Percentiles rank a stretch among this genome's conserved stretches.
These are phyloP conservation scores for Lepus oiostolus DNA, from an alignment of 2,797 vertebrate species.

Conservation along the genomic window DNA sequence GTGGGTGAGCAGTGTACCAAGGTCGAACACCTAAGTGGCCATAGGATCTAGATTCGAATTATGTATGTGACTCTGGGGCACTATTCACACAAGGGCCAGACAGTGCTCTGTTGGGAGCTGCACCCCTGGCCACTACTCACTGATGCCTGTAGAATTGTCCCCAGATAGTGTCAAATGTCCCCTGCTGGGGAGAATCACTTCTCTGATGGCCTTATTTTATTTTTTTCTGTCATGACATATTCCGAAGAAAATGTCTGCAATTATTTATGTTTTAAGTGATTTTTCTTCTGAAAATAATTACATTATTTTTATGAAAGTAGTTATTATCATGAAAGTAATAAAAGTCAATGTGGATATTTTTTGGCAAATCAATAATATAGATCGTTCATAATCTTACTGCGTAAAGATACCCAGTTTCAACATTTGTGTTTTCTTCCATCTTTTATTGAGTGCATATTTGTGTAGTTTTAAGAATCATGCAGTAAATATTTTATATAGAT, in stretches of 20 bases:
- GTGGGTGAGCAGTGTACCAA: background rate
- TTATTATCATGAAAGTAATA: background rate
- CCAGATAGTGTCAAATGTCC: background rate
- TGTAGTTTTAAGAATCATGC: background rate
- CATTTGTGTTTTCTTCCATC: background rate
- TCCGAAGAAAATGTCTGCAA: background rate
- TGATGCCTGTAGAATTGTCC: background rate
- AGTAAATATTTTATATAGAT: background rate
- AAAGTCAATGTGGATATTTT: constrained; percentile 3
- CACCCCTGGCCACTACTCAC: too few relatives aligned
- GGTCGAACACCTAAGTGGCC: background rate
- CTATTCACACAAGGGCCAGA: background rate
- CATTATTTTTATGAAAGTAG: too few relatives aligned
- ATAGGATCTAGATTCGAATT: background rate
- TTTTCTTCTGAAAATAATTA: background rate
- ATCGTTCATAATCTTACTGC: background rate
- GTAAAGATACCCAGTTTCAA: background rate
- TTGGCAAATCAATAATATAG: constrained; percentile 16
- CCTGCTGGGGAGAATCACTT: background rate
- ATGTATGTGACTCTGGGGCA: background rate
- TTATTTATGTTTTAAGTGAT: background rate
- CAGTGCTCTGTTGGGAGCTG: background rate
- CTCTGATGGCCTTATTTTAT: background rate
- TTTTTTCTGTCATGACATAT: background rate
- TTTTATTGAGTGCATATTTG: background rate